Evolutionary conservation across 2,113 vertebrate genomes (phyloP).

Genomic region (Beaufortia kweichowensis): DNA sequence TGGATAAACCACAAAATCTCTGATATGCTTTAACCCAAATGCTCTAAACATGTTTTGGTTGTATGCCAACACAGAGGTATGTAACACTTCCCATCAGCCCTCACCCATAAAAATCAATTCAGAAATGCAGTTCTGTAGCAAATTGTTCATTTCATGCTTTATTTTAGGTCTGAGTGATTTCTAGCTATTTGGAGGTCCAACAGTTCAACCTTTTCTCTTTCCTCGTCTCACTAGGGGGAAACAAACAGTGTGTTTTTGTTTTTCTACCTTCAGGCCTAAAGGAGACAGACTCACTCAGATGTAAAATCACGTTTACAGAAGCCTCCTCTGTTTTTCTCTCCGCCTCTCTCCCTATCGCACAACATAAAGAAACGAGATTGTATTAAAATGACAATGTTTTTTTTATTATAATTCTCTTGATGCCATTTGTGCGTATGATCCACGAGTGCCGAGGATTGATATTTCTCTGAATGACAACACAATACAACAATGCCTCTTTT

Average conservation of each 20-base stretch:
- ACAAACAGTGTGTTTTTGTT: slow-evolving; percentile 47
- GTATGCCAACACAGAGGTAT: slow-evolving; percentile 5
- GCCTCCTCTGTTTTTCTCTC: slow-evolving; percentile 35
- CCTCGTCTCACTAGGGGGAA: slow-evolving; percentile 43
- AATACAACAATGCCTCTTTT: slow-evolving; percentile 41
- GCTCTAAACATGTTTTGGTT: background rate
- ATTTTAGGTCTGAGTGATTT: slow-evolving; percentile 40
- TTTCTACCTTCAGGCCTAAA: slow-evolving; percentile 59
- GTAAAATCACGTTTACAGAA: slow-evolving; percentile 63
- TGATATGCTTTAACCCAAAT: background rate
- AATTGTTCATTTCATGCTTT: slow-evolving; percentile 29
- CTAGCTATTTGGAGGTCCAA: slow-evolving; percentile 56
- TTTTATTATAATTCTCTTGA: slow-evolving; percentile 37
- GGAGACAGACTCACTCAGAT: slow-evolving; percentile 58
- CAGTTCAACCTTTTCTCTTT: slow-evolving; percentile 44
- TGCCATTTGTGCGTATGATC: slow-evolving; percentile 35
- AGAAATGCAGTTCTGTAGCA: slow-evolving; percentile 21
- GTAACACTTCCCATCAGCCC: slow-evolving; percentile 11
- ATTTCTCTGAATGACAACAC: slow-evolving; percentile 31
- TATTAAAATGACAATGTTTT: slow-evolving; percentile 27
- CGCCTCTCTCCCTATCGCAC: slow-evolving; percentile 4
- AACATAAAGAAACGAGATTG: slow-evolving; percentile 11
- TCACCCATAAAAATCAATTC: slow-evolving; percentile 9
- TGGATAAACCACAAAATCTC: too few species aligned
- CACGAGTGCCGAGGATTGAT: slow-evolving; percentile 10